A percentile compares a stretch with the other conserved stretches of the same genome.
Evolutionary conservation across 2,797 vertebrate species (phyloP).

Genomic region (Myotis daubentonii): DNA sequence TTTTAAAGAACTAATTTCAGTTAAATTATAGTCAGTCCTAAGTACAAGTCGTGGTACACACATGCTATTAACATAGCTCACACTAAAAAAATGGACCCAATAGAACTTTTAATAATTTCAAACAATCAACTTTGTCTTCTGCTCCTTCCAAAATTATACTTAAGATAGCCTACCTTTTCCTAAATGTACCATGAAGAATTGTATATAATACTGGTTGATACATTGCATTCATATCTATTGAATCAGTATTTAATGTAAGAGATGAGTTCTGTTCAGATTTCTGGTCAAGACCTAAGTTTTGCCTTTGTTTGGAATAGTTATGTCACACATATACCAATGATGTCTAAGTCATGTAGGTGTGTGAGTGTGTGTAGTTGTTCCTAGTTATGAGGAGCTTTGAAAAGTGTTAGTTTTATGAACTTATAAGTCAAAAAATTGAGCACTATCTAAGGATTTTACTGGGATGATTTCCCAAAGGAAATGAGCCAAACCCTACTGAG

Average conservation of each 20-base stretch:
- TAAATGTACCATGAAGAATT: not conserved
- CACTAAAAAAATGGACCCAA: not conserved
- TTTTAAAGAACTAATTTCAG: not conserved
- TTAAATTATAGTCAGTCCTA: not conserved
- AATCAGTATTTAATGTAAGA: not conserved
- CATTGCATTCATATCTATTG: not conserved
- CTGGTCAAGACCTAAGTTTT: not conserved
- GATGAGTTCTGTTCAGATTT: not conserved
- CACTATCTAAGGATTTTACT: constrained; percentile 2
- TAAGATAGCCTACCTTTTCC: not conserved
- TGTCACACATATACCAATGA: not conserved
- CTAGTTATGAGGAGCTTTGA: not conserved
- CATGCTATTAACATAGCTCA: not conserved
- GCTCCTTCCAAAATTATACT: not conserved
- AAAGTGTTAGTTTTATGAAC: constrained; percentile 50
- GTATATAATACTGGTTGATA: not conserved
- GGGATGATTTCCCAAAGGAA: constrained; percentile 48
- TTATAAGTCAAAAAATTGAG: not conserved
- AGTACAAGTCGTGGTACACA: not conserved
- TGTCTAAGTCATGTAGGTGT: not conserved
- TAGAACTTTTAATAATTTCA: not conserved
- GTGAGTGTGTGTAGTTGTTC: not conserved
- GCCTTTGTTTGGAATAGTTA: not conserved
- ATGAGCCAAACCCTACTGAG: constrained; percentile 22
- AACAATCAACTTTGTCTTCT: not conserved